These are phyloP conservation scores for Solenodon paradoxus DNA, from an alignment of 2,113 vertebrate genomes.

Conservation along the genomic window DNA sequence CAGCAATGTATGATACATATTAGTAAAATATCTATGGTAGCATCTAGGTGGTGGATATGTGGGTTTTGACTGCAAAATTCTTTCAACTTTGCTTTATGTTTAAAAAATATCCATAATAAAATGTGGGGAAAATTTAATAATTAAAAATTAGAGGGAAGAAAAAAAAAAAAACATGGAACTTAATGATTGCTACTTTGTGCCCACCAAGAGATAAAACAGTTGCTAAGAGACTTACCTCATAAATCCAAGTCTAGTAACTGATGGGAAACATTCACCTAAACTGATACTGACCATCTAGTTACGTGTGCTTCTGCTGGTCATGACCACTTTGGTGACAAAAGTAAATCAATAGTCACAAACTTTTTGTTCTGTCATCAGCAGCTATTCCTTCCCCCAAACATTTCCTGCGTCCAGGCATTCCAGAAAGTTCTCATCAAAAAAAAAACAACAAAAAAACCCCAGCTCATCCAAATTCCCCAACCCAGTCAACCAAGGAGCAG, in stretches of 20 bases:
- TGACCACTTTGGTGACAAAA: neutral
- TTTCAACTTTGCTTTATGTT: neutral
- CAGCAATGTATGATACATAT: no score
- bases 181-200: neutral
- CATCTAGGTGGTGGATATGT: neutral
- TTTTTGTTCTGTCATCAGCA: neutral
- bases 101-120: constrained; percentile 22
- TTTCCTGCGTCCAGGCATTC: neutral
- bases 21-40: neutral
- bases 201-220: neutral
- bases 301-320: neutral
- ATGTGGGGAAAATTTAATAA: neutral
- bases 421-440: neutral
- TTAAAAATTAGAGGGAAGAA: neutral
- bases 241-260: neutral
- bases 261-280: neutral
- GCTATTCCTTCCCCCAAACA: neutral
- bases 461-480: neutral
- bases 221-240: neutral
- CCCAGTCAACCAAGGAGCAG: neutral
- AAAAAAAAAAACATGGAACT: neutral
- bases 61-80: neutral
- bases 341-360: neutral
- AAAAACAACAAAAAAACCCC: no score
- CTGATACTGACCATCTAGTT: neutral